Percentiles rank a stretch among this genome's conserved stretches.
These are phyloP conservation scores for Drosophila insularis DNA, from an alignment of 1,140 invertebrate species.

Conservation along the genomic window DNA sequence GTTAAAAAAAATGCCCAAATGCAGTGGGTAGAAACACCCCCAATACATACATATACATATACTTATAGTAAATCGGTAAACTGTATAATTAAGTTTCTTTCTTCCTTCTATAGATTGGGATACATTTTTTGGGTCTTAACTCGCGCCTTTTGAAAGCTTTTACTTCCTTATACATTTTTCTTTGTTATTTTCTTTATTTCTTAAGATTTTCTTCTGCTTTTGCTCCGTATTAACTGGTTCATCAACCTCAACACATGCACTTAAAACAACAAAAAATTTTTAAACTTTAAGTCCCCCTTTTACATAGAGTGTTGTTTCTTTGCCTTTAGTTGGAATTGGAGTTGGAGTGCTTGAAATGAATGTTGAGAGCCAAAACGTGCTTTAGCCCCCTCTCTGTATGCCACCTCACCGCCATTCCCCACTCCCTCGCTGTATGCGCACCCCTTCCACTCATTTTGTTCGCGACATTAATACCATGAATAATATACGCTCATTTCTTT, in stretches of 20 bases:
- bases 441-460: conserved; percentile 14
- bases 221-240: conserved; percentile 34
- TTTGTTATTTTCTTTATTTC: no score
- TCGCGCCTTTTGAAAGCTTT: no score
- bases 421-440: background rate
- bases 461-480: conserved; percentile 77
- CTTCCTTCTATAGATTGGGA: background rate
- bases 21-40: no score
- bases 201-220: background rate
- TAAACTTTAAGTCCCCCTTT: conserved; percentile 42
- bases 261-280: conserved; percentile 18
- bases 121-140: background rate
- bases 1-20: background rate
- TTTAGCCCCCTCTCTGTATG: background rate
- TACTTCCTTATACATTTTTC: no score
- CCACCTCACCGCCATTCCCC: background rate
- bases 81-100: background rate
- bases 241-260: conserved; percentile 58
- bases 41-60: no score
- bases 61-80: no score
- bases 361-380: conserved; percentile 17
- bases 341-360: conserved; percentile 7
- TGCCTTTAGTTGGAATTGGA: background rate
- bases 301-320: background rate
- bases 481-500: conserved; percentile 78